Evolutionary conservation across 2,888 invertebrate genomes (phyloP), one percentile per base, ranked within the genome.

Genomic region (Chaitophorus viminalis): DNA sequence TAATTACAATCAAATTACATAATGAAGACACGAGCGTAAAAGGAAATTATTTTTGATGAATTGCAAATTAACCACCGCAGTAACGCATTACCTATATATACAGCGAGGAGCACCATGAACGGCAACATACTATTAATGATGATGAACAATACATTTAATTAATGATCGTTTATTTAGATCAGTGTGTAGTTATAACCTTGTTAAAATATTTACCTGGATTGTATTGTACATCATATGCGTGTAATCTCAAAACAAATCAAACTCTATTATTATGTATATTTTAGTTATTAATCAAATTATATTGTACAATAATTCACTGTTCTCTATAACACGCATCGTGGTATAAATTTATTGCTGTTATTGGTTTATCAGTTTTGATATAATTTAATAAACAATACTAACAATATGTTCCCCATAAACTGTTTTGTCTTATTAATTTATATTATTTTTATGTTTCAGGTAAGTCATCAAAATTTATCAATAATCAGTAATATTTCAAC

Each of bases 1-100:
- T 84, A 84, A 84, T 84, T 76, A 75, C 39, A 84, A 84, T 76
- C 31, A 84, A 65, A 84, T 84, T 74, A 54, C 54, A 39, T 65
- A 83, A 84, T 65, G 83, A 76, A 84, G 29, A 83, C 39, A 74
- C n/a, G n/a, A 52, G 29, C n/a, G 17, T 60, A 75, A 60, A 39
- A 21, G 21, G 29, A 65, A 83, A 75, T 75, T 83, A 75, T 60
- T 39, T 83, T 75, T 83, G 54, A 83, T 39, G 25, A 39, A 65
- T 39, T 60, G 75, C 39, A 25, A 65, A 84, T 84, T 84, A 70
- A 70, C 70, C 17, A 29, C 14, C 70, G 31, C 29, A 17, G n/a
- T 31, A 70, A 31, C 29, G 60, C 18, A 60, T 60, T 60, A 70
- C 3, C n/a, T n/a, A n/a, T n/a, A n/a, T 2, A 70, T 31, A 46